Evolutionary conservation across 2,113 vertebrate species (phyloP), one percentile per base, ranked within the genome.

Genomic region (Struthio camelus): DNA sequence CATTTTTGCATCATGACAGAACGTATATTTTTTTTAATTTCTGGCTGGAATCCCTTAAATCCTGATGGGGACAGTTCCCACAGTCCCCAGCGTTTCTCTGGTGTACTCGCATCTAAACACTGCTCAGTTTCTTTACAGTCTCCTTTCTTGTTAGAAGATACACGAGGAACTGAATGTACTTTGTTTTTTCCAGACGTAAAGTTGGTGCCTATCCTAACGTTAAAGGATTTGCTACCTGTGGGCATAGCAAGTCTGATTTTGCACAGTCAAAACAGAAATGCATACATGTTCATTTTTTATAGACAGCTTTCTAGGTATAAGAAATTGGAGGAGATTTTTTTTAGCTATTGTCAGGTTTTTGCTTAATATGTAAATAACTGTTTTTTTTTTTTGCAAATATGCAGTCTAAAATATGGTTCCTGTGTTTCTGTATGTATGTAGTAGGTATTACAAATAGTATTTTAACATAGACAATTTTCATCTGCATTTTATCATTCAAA

Each of bases 381-480:
- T 27, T 16, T 15, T 69, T n/a, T n/a, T 54, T 79, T 18, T 14
- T 14, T 7, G 30, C 23, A n/a, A 40, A 40, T 20, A 48, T 30
- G 8, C 12, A 23, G 1, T 32, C 30, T 54, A 44, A 79, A 50
- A 8, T 36, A 3, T 79, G 36, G 4, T 79, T 89, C 36, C 11
- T 91, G 4, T 38, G 40, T 88, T 77, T 87, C 56, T 82, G 8
- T 51, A 8, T 58, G 32, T 77, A 42, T 90, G 6, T 44, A 82
- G 27, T 32, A 69, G 56, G 4, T 85, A 92, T 79, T 98, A 92
- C 92, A 97, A 97, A 89, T 96, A 77, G 50, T 76, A 72, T 92
- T 81, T 89, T 61, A 93, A 11, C 71, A 95, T 79, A 90, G 96
- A 79, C 5, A 77, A 75, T 58, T 93, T 97, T 67, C 73, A 80